Percentiles rank a stretch among this genome's conserved stretches.
Evolutionary conservation across 2,888 invertebrate species (phyloP).

Genomic region (Pemphredon lugubris): DNA sequence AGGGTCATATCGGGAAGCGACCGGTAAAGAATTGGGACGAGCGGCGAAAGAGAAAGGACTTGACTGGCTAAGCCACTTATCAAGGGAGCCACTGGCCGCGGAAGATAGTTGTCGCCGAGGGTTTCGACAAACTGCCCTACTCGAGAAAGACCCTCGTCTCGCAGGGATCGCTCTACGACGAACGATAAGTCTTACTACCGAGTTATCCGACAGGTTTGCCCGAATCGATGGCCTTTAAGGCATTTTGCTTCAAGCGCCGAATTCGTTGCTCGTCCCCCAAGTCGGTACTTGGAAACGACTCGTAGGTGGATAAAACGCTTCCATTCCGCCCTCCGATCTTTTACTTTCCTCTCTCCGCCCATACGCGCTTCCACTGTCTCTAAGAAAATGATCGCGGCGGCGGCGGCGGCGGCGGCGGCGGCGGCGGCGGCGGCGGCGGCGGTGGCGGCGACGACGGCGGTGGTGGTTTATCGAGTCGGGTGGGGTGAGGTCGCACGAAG

Average conservation of each 20-base stretch:
- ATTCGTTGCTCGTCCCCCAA: constrained; percentile 18
- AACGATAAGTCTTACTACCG: constrained; percentile 58
- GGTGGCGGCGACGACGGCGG: no score
- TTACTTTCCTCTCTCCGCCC: neutral
- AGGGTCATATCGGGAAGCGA: constrained; percentile 35
- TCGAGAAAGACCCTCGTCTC: constrained; percentile 53
- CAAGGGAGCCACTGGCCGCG: constrained; percentile 57
- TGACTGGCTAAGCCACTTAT: constrained; percentile 67
- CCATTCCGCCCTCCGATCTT: constrained; percentile 3
- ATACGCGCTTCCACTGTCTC: neutral
- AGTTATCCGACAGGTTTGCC: constrained; percentile 52
- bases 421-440: no score
- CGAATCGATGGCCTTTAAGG: constrained; percentile 54
- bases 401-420: no score
- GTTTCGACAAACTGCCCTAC: constrained; percentile 65
- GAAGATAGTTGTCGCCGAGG: constrained; percentile 63
- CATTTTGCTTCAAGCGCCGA: constrained; percentile 27
- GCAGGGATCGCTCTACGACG: constrained; percentile 45
- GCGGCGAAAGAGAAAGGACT: constrained; percentile 15
- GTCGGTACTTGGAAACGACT: neutral
- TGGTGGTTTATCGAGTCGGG: no score
- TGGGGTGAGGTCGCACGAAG: no score
- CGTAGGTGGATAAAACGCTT: constrained; percentile 19
- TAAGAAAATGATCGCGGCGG: neutral
- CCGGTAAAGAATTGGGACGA: constrained; percentile 6